phyloP scores from a whole-genome alignment of 2,888 invertebrate genomes.

The Athalia circularis region DNA sequence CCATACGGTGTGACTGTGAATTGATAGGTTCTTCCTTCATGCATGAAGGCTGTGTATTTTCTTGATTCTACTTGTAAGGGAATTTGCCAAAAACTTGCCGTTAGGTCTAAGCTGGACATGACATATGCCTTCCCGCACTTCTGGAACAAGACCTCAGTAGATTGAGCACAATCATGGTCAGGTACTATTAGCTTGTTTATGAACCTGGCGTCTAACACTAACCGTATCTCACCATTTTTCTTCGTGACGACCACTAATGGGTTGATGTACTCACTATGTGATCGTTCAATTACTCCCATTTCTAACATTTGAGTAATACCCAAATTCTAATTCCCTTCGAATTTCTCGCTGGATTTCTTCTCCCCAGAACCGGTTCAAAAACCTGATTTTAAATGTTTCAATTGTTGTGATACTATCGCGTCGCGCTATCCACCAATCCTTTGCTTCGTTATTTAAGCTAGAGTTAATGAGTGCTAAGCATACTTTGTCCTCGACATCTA shows the following conservation, averaged over 20 bases:
- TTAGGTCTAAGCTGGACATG: slow-evolving; percentile 52
- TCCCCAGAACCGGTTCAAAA: neutral
- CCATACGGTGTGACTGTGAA: slow-evolving; percentile 47
- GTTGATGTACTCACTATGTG: neutral
- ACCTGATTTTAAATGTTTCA: neutral
- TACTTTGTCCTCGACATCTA: neutral
- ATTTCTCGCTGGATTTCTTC: neutral
- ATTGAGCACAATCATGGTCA: slow-evolving; percentile 39
- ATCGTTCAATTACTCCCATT: slow-evolving; percentile 2
- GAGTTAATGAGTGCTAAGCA: neutral
- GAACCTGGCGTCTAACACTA: slow-evolving; percentile 41
- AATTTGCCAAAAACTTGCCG: slow-evolving; percentile 54
- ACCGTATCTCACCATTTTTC: slow-evolving; percentile 43
- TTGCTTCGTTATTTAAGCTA: slow-evolving; percentile 1
- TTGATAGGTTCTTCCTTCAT: slow-evolving; percentile 46
- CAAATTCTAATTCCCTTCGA: neutral
- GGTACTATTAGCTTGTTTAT: slow-evolving; percentile 41
- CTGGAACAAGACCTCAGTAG: slow-evolving; percentile 40
- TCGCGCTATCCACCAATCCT: slow-evolving; percentile 14
- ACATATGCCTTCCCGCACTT: slow-evolving; percentile 40
- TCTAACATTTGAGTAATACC: slow-evolving; percentile 3
- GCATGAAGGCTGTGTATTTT: slow-evolving; percentile 45
- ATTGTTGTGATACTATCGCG: neutral
- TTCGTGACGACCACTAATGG: slow-evolving; percentile 5
- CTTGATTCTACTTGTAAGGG: slow-evolving; percentile 47